A percentile compares a stretch with the other conserved stretches of the same genome.
phyloP scores from a whole-genome alignment of 1,140 invertebrate genomes.

The Plectus sambesii region DNA sequence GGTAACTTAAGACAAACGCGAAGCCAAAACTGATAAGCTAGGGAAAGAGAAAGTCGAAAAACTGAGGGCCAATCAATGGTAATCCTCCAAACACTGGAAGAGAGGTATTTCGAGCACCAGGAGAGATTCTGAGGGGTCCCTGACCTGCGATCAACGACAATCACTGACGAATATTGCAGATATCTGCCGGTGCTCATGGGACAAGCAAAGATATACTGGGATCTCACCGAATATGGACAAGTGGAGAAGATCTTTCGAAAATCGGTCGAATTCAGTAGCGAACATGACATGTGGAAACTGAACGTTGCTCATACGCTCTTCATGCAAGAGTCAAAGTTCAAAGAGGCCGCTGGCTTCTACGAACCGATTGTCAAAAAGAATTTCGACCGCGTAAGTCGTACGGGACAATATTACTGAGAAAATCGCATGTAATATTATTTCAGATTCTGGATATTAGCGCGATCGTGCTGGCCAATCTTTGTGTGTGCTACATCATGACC shows the following conservation, averaged over 20 bases:
- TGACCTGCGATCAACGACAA: no score
- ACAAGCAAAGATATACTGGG: conserved; percentile 98
- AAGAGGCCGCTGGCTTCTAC: conserved; percentile 93
- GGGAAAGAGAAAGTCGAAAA: background rate
- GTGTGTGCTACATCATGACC: conserved; percentile 98
- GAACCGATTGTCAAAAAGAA: conserved; percentile 94
- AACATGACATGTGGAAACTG: conserved; percentile 88
- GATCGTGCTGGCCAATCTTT: conserved; percentile 91
- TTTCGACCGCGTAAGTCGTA: conserved; percentile 64
- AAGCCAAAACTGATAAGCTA: background rate
- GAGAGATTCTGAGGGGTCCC: background rate
- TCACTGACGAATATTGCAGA: no score
- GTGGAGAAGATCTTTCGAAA: conserved; percentile 64
- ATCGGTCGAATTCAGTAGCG: conserved; percentile 93
- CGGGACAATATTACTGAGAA: no score
- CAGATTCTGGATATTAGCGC: conserved; percentile 83
- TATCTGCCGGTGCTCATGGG: conserved; percentile 92
- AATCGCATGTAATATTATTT: conserved; percentile 43
- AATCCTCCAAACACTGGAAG: no score
- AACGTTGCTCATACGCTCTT: conserved; percentile 97
- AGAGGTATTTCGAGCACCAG: no score
- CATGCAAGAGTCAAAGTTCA: conserved; percentile 83
- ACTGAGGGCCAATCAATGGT: no score
- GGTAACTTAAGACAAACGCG: conserved; percentile 50
- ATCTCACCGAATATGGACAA: conserved; percentile 83